Evolutionary conservation across 1,140 invertebrate species (phyloP).

Genomic region (Harlomillsia oculata): DNA sequence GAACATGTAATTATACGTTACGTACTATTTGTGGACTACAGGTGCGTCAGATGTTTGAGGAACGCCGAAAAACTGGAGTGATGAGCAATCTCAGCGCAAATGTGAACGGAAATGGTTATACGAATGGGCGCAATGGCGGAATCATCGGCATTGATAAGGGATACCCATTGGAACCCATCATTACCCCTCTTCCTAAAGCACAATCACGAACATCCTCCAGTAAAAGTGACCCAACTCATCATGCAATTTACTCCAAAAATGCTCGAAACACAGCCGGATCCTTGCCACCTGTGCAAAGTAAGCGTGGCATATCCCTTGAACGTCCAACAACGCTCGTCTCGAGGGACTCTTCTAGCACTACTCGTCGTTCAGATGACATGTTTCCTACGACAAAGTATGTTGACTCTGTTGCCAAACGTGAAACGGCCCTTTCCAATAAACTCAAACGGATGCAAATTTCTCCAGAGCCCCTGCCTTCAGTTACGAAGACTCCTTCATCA

Average conservation of each 20-base stretch:
- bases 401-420: slow-evolving; percentile 13
- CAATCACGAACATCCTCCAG: slow-evolving; percentile 18
- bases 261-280: background rate
- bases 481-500: background rate
- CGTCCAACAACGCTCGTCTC: too few species aligned
- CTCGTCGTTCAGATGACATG: background rate
- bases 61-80: slow-evolving; percentile 46
- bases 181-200: background rate
- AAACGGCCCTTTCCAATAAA: slow-evolving; percentile 19
- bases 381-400: background rate
- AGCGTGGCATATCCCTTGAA: too few species aligned
- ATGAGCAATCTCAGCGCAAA: slow-evolving; percentile 5
- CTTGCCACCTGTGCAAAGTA: background rate
- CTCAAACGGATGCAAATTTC: slow-evolving; percentile 17
- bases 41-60: slow-evolving; percentile 71
- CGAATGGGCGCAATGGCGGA: slow-evolving; percentile 48
- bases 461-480: background rate
- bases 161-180: slow-evolving; percentile 63
- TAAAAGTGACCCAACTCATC: slow-evolving; percentile 26
- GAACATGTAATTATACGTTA: background rate
- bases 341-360: background rate
- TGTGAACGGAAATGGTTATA: slow-evolving; percentile 4
- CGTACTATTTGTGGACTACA: slow-evolving; percentile 35
- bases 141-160: slow-evolving; percentile 65
- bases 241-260: slow-evolving; percentile 4